Percentiles rank a stretch among this genome's conserved stretches.
These are phyloP conservation scores for Colostygia pectinataria DNA, from an alignment of 2,888 invertebrate species.

Conservation along the genomic window DNA sequence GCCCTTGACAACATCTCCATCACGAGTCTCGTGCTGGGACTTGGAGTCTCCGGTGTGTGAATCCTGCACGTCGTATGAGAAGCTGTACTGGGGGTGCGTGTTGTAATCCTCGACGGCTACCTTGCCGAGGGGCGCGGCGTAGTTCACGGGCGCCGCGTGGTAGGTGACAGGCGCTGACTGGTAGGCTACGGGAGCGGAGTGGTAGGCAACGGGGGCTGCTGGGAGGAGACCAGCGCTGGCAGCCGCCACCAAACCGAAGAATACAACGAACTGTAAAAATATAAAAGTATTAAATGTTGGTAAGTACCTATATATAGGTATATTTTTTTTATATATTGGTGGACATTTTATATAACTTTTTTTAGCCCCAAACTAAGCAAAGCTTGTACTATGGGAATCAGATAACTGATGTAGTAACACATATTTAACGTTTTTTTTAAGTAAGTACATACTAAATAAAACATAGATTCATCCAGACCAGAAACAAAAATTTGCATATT, in stretches of 20 bases:
- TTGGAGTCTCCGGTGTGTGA: conserved; percentile 70
- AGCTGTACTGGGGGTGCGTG: conserved; percentile 62
- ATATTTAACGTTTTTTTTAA: too few species aligned
- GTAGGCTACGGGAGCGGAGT: conserved; percentile 44
- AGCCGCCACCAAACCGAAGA: conserved; percentile 38
- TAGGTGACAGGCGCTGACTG: conserved; percentile 47
- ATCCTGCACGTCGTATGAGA: conserved; percentile 72
- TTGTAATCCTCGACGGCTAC: conserved; percentile 50
- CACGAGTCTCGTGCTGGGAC: conserved; percentile 72
- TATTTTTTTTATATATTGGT: too few species aligned
- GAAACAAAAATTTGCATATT: too few species aligned
- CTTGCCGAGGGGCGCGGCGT: conserved; percentile 38
- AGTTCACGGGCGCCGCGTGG: conserved; percentile 43
- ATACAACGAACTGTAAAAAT: conserved; percentile 35
- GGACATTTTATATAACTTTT: too few species aligned
- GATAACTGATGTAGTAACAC: too few species aligned
- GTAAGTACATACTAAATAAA: too few species aligned
- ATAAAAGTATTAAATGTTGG: too few species aligned
- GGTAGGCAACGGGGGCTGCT: conserved; percentile 41
- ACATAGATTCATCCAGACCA: too few species aligned
- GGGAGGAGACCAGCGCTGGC: conserved; percentile 38
- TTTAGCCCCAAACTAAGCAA: too few species aligned
- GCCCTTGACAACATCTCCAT: conserved; percentile 75
- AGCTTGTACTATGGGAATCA: too few species aligned
- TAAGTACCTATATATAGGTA: too few species aligned